Conservation (phyloP, 2,888 invertebrate species). For the Syrphus vitripennis region DNA sequence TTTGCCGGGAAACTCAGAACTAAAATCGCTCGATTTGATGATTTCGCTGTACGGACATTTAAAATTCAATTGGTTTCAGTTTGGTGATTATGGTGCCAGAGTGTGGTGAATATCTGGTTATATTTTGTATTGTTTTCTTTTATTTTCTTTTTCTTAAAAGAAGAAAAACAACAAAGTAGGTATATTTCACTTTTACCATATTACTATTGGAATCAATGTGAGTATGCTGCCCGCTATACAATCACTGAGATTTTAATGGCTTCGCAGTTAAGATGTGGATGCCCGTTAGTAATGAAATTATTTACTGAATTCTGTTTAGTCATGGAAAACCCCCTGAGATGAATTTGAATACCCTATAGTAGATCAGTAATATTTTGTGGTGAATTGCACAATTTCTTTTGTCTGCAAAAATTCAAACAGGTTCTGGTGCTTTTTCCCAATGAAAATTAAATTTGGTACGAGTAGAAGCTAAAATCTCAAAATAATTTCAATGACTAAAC, state of each 20-base stretch:
- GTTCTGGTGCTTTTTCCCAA: neutral
- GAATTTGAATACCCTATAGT: neutral
- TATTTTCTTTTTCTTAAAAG: too few species aligned
- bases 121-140: neutral
- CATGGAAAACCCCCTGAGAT: neutral
- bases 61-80: neutral
- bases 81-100: neutral
- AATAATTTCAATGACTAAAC: neutral
- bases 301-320: neutral
- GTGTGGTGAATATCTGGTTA: neutral
- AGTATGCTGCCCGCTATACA: neutral
- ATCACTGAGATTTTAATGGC: neutral
- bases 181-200: neutral
- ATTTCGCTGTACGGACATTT: too few species aligned
- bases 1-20: slow-evolving; percentile 47
- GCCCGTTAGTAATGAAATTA: neutral
- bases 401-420: neutral
- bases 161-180: neutral
- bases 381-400: neutral
- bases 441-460: neutral
- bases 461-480: neutral
- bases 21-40: slow-evolving; percentile 20
- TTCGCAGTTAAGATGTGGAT: neutral
- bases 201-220: neutral
- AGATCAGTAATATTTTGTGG: neutral